Evolutionary conservation across 2,797 vertebrate species (phyloP).

Genomic region (Anguilla obscura): DNA sequence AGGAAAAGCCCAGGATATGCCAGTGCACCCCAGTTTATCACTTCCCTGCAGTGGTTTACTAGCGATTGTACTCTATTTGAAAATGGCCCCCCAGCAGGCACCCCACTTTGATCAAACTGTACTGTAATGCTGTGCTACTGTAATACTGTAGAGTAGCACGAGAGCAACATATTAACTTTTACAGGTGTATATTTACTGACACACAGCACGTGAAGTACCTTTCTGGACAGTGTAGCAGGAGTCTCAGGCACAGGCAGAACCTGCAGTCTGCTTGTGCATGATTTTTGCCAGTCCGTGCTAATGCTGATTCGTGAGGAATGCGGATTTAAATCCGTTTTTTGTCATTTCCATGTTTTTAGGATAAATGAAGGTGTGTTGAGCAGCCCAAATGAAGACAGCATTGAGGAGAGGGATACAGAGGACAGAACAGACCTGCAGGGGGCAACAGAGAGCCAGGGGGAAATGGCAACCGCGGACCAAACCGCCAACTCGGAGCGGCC

Average conservation of each 20-base stretch:
- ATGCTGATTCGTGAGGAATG: not conserved
- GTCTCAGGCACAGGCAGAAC: not conserved
- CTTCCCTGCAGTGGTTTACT: no score
- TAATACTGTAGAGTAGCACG: no score
- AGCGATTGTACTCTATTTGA: no score
- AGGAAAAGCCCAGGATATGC: no score
- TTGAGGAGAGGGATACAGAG: conserved; percentile 48
- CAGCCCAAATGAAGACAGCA: conserved; percentile 45
- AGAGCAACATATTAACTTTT: not conserved
- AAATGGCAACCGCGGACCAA: conserved; percentile 47
- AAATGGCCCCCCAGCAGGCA: no score
- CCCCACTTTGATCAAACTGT: no score
- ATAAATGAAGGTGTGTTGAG: conserved; percentile 57
- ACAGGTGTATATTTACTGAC: not conserved
- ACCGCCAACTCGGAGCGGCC: conserved; percentile 3
- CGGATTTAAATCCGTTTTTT: not conserved
- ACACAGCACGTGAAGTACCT: not conserved
- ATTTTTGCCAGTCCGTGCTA: not conserved
- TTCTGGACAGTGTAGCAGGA: not conserved
- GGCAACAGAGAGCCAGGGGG: conserved; percentile 36
- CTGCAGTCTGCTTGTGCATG: not conserved
- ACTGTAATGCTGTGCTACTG: no score
- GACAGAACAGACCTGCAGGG: conserved; percentile 27
- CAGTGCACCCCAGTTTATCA: no score
- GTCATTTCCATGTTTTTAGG: conserved; percentile 45